Percentiles rank a stretch among this genome's conserved stretches.
Evolutionary conservation across 2,888 invertebrate species (phyloP).

Genomic region (Erebia palarica): DNA sequence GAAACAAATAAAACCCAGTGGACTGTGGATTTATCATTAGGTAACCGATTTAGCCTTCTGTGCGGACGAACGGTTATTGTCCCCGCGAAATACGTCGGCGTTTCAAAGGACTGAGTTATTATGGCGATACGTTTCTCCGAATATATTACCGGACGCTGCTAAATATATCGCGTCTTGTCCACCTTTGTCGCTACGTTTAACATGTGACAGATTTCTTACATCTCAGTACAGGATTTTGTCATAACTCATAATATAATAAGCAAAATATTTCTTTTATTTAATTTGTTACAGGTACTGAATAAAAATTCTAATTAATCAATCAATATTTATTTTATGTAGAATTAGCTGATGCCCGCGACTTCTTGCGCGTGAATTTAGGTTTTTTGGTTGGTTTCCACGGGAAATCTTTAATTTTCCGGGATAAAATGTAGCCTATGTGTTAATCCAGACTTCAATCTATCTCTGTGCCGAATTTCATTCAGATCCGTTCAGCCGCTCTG

Average conservation of each 20-base stretch:
- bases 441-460: no score
- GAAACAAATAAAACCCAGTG: slow-evolving; percentile 29
- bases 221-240: background rate
- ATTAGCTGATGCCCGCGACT: no score
- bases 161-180: slow-evolving; percentile 34
- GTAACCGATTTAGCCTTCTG: slow-evolving; percentile 37
- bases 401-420: no score
- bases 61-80: slow-evolving; percentile 34
- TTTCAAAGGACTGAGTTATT: slow-evolving; percentile 41
- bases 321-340: no score
- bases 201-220: background rate
- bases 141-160: slow-evolving; percentile 35
- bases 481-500: no score
- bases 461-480: no score
- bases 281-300: no score
- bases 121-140: slow-evolving; percentile 38
- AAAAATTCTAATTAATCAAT: no score
- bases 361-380: no score
- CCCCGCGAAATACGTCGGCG: slow-evolving; percentile 33
- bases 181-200: slow-evolving; percentile 27
- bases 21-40: slow-evolving; percentile 40
- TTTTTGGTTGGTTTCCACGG: no score
- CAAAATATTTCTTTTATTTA: no score
- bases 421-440: no score
- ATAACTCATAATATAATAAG: background rate